Base-by-base conservation (phyloP, 1,140 invertebrate species). In the Drosophila tristis region DNA sequence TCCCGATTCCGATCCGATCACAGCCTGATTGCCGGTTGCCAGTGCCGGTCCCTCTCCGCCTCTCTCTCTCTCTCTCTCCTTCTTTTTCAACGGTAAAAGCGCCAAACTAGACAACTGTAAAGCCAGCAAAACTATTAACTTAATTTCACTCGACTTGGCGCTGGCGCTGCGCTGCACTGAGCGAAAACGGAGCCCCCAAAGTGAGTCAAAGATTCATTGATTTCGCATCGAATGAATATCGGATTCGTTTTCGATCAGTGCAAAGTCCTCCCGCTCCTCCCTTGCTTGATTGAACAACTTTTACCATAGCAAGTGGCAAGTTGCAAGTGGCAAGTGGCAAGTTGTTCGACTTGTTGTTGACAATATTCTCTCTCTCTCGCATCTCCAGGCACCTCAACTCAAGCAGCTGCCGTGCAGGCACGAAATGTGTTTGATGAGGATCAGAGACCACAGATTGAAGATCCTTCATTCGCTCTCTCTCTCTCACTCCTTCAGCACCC, bases 401-500 rank as follows among this genome's bases (percentile, higher is more conserved):
- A 65, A 71, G 51, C 79, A 79, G 45, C 61, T 81, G 79, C 15
- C 43, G 29, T 15, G 48, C 51, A 48, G 48, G 29, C 62, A 61
- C 66, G 66, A 81, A 86, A 87, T 78, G 74, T 86, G 82, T 75
- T 78, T 86, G 82, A 86, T 80, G 78, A 86, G 82, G 82, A 87
- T 86, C 78, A 62, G 42, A 47, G 62, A 53, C 56, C 50, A 54
- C 55, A 65, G 72, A 75, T 58, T 57, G 64, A n/a, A 54, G 55
- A 77, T 60, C 53, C 44, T 39, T 63, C 53, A 15, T 7, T 42
- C 13, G 26, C 16, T 15, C 51, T 8, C n/a, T 42, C n/a, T 11
- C 11, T 47, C 42, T 44, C n/a, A 1, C 11, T 39, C 4, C 35
- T 39, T 11, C 4, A 20, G 20, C 16, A 39, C 15, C 3, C 4